These are phyloP conservation scores for Hydrotaea cyrtoneurina DNA, from an alignment of 2,888 invertebrate species.

Conservation along the genomic window DNA sequence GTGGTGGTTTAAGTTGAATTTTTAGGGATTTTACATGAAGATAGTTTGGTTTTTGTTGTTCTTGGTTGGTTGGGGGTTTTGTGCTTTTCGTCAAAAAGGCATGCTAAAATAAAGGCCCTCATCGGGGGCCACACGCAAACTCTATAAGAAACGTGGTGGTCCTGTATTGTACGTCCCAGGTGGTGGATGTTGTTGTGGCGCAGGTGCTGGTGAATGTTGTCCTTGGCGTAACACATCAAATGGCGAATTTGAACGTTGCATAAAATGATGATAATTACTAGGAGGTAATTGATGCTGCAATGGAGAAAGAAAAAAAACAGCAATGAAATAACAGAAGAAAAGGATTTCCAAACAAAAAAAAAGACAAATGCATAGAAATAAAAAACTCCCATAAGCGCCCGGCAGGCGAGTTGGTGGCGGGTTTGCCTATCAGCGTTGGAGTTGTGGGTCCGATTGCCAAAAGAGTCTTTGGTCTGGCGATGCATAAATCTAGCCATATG, in stretches of 20 bases:
- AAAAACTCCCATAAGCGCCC: no score
- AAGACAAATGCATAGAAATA: no score
- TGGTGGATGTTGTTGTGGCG: constrained; percentile 75
- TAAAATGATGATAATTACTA: constrained; percentile 79
- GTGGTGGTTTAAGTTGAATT: constrained; percentile 41
- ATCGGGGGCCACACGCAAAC: constrained; percentile 80
- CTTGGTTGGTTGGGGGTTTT: constrained; percentile 65
- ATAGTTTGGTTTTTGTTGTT: constrained; percentile 36
- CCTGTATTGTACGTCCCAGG: constrained; percentile 80
- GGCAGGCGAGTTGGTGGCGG: no score
- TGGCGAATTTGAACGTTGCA: constrained; percentile 80
- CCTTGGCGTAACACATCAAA: constrained; percentile 79
- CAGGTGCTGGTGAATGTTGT: constrained; percentile 77
- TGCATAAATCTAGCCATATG: no score
- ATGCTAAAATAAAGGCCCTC: constrained; percentile 80
- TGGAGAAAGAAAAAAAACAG: background rate
- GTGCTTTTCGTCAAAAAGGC: constrained; percentile 77
- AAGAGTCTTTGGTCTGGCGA: no score
- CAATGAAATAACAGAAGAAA: background rate
- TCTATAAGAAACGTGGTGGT: constrained; percentile 81
- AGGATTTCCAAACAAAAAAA: no score
- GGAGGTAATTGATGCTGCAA: constrained; percentile 79
- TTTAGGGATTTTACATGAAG: constrained; percentile 33
- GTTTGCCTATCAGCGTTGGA: no score
- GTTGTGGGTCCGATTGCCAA: no score